Percentiles rank a stretch among this genome's conserved stretches.
These are phyloP conservation scores for Scomber colias DNA, from an alignment of 2,113 vertebrate species.

Conservation along the genomic window DNA sequence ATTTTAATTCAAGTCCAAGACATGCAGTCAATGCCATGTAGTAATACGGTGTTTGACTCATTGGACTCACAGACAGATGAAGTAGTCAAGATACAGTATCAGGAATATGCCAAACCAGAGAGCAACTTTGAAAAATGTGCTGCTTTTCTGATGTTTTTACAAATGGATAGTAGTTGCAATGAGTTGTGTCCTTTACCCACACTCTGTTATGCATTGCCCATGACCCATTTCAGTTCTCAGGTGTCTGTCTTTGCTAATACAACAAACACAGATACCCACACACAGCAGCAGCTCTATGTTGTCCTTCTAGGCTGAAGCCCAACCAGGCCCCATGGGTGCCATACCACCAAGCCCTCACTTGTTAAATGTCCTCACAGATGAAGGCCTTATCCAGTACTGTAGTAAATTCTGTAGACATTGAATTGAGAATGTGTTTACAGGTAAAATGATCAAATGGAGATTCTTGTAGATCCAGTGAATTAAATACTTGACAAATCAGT, in stretches of 20 bases:
- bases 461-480: background rate
- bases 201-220: background rate
- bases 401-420: background rate
- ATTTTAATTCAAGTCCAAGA: background rate
- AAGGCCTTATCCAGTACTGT: background rate
- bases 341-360: background rate
- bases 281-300: background rate
- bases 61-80: background rate
- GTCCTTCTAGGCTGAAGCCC: background rate
- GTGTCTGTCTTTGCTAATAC: background rate
- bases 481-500: background rate
- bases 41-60: background rate
- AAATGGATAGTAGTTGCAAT: background rate
- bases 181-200: background rate
- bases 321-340: background rate
- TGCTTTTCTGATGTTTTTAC: slow-evolving; percentile 1
- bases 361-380: background rate
- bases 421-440: too few species aligned
- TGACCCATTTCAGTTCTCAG: background rate
- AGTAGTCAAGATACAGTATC: background rate
- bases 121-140: background rate
- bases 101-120: background rate
- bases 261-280: background rate
- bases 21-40: background rate
- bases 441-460: too few species aligned